phyloP scores from a whole-genome alignment of 2,797 vertebrate genomes.

The Morus bassanus region DNA sequence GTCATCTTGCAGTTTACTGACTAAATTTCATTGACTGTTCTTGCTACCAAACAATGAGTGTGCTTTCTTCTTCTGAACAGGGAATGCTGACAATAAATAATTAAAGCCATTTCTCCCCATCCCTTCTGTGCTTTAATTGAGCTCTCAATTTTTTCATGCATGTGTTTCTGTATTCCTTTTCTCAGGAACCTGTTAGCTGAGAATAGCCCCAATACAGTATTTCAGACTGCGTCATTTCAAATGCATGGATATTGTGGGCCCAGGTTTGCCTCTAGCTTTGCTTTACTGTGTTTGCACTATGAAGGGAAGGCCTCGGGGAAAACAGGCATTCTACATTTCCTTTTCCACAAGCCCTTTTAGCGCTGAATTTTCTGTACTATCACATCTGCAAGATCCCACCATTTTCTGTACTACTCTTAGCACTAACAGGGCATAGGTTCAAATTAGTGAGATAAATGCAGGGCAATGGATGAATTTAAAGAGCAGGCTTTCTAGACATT shows the following conservation, averaged over 20 bases:
- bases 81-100: neutral
- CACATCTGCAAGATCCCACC: neutral
- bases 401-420: neutral
- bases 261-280: neutral
- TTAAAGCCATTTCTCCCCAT: neutral
- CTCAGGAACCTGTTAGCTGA: neutral
- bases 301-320: neutral
- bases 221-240: neutral
- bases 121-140: neutral
- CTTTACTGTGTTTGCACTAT: neutral
- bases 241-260: neutral
- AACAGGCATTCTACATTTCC: neutral
- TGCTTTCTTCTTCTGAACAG: neutral
- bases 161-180: neutral
- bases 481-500: neutral
- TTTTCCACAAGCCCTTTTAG: neutral
- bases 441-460: neutral
- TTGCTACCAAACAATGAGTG: neutral
- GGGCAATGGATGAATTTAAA: neutral
- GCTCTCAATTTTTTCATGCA: neutral
- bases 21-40: neutral
- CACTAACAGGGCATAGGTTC: neutral
- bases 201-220: neutral
- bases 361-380: neutral
- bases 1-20: neutral